phyloP scores from a whole-genome alignment of 2,797 vertebrate species.

The Arctocebus calabarensis region DNA sequence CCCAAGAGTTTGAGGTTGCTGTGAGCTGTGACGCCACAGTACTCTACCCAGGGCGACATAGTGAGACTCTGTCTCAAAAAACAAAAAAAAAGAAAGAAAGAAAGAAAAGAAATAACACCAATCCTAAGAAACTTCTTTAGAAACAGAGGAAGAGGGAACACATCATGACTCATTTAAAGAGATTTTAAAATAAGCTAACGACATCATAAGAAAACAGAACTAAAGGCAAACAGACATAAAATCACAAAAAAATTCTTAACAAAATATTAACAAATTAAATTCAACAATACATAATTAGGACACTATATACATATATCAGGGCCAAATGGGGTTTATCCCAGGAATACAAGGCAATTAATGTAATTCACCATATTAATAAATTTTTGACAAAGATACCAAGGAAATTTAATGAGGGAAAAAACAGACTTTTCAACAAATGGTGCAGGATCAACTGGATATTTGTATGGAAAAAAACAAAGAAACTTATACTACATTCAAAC shows the following conservation, averaged over 20 bases:
- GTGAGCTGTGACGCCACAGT: too few relatives aligned
- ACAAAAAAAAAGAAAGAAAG: too few relatives aligned
- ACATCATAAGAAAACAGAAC: not conserved
- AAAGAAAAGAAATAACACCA: not conserved
- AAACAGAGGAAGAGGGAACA: not conserved
- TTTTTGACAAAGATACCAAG: not conserved
- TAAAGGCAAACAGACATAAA: not conserved
- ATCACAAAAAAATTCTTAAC: not conserved
- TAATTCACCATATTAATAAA: not conserved
- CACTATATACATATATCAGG: not conserved
- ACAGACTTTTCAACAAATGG: not conserved
- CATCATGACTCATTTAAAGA: not conserved
- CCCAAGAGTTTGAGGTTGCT: too few relatives aligned
- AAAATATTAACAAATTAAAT: conserved; percentile 21
- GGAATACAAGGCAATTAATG: not conserved
- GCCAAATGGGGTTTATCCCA: not conserved
- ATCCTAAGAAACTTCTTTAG: not conserved
- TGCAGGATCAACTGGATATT: not conserved
- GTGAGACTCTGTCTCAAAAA: too few relatives aligned
- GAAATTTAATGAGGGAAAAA: not conserved
- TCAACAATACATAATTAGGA: not conserved
- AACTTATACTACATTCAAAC: not conserved
- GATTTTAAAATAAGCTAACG: not conserved
- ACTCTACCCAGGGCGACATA: too few relatives aligned
- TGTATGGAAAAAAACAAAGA: not conserved